These are phyloP conservation scores for Pogonocherus hispidulus DNA, from an alignment of 2,888 invertebrate species.

Conservation along the genomic window DNA sequence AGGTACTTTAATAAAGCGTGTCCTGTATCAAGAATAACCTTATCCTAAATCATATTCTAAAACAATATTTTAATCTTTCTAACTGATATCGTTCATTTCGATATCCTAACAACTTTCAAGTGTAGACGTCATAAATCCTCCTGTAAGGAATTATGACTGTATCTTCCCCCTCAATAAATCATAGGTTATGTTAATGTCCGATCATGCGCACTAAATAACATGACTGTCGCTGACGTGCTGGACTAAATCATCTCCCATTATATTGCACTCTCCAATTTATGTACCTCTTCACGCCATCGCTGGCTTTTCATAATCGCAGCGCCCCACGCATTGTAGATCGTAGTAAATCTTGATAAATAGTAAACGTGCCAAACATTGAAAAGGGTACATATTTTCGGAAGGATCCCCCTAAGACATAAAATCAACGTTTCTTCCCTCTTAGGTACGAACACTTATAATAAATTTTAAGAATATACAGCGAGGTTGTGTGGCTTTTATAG, in stretches of 20 bases:
- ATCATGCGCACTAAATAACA: conserved; percentile 59
- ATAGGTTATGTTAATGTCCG: conserved; percentile 61
- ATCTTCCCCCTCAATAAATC: conserved; percentile 57
- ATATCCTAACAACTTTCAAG: conserved; percentile 49
- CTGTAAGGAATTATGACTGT: conserved; percentile 57
- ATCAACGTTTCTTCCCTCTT: conserved; percentile 21
- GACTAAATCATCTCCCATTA: conserved; percentile 48
- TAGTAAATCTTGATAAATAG: conserved; percentile 32
- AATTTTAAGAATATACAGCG: conserved; percentile 7
- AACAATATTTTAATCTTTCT: too few species aligned
- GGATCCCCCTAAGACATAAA: conserved; percentile 23
- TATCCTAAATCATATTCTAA: too few species aligned
- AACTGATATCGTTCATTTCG: too few species aligned
- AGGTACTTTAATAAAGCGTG: too few species aligned
- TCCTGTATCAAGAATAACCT: too few species aligned
- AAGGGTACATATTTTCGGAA: conserved; percentile 26
- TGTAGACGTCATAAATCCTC: conserved; percentile 54
- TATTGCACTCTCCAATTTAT: conserved; percentile 26
- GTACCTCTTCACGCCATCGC: conserved; percentile 25
- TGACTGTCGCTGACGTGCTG: conserved; percentile 51
- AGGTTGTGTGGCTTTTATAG: conserved; percentile 19
- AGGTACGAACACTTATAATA: conserved; percentile 23
- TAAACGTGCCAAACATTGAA: conserved; percentile 28
- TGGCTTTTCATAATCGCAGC: conserved; percentile 28
- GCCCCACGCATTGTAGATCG: conserved; percentile 26